Evolutionary conservation across 2,888 invertebrate species (phyloP), one percentile per base, ranked within the genome.

Genomic region (Chrysodeixis includens): DNA sequence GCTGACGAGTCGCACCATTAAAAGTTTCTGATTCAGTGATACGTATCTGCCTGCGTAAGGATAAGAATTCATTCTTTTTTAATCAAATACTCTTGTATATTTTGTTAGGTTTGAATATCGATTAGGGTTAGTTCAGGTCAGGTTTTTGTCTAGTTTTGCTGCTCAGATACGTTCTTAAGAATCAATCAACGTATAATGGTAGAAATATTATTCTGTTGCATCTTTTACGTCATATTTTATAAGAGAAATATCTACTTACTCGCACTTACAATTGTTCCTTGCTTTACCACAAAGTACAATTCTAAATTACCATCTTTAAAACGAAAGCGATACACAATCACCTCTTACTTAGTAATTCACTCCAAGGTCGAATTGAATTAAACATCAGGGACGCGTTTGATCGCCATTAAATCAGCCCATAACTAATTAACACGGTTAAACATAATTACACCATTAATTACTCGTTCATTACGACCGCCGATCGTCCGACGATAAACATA

Each of bases 11-110:
- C 80, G 76, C 83, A 79, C 85, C 90, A 90, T 92, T 92, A 91
- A 91, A 91, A 91, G 83, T 91, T 90, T 89, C 88, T 86, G 87
- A 89, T 83, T 84, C 89, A 88, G 76, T 90, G 88, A 86, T 83
- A 83, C 83, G 82, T 74, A 75, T 67, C 69, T 69, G 60, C 69
- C 65, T 69, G 71, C 59, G 53, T 63, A 73, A 62, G 74, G 66
- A 65, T 72, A 68, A 62, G 30, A 61, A 73, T 69, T 69, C 60
- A 79, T 77, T 79, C 67, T 74, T 71, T 74, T 71, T 77, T 60
- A 66, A 53, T 55, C 10, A 18, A 35, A 49, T 49, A 49, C 20
- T 49, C 8, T 5, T 46, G 18, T 49, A 10, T 3, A 49, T 18
- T 49, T 20, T 49, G 18, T 18, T 20, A 49, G 20, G 10, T 3